Evolutionary conservation across 2,888 invertebrate genomes (phyloP), one percentile per base, ranked within the genome.

Genomic region (Iselma pallidipennis): DNA sequence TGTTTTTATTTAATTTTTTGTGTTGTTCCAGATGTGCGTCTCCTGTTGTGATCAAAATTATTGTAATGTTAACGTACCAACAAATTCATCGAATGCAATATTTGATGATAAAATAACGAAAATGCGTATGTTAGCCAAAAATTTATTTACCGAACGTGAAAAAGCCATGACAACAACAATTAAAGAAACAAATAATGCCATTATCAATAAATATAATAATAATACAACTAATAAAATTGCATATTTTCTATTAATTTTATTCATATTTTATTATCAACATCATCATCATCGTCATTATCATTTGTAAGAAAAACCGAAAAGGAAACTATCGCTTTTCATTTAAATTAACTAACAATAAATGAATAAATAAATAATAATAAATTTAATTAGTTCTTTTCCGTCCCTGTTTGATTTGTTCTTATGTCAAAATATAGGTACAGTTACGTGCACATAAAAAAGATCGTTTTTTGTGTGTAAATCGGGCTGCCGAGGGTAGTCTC

Each of bases 41-140:
- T 86, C 87, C 63, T 87, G 87, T 76, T 87, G 87, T 76, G 87
- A 87, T 75, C 83, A 85, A 75, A 84, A 86, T 79, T 87, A 87
- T 80, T 87, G 87, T 82, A 87, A 87, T 80, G 81, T 84, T 66
- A 84, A 85, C 68, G 86, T 85, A 59, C 87, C 87, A 50, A 85
- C 85, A n/a, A 87, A 87, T 77, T 82, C 84, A 55, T 83, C 83
- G 5, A 86, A 83, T 63, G 87, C 87, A 16, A 78, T 84, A 55
- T 86, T 83, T 71, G 81, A 82, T 65, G 81, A 82, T 69, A 81
- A 81, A 68, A 82, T 82, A 73, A 81, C 82, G 54, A 80, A 81
- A 66, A 82, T 83, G 79, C 76, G 81, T 25, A 80, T 80, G 78
- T 68, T 79, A 49, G 81, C 81, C 16, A 81, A 81, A 69, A 80